Evolutionary conservation across 2,888 invertebrate species (phyloP).

Genomic region (Philaethria dido): DNA sequence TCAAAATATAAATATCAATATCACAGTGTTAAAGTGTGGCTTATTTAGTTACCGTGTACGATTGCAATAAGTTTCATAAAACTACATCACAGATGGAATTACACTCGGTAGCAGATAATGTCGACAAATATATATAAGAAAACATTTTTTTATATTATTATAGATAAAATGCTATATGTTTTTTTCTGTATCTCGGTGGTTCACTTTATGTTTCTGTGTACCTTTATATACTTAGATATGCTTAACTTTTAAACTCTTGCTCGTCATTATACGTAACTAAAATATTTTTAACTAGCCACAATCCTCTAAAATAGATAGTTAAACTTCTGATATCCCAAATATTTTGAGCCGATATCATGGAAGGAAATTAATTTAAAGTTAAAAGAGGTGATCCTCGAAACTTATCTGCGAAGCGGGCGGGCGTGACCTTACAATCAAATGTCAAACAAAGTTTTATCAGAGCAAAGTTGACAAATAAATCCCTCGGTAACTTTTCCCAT

Average conservation of each 20-base stretch:
- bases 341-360: conserved; percentile 34
- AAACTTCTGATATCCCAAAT: conserved; percentile 18
- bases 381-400: conserved; percentile 58
- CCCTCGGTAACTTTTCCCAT: conserved; percentile 74
- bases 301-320: neutral
- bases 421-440: conserved; percentile 79
- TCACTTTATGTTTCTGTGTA: too few relatives aligned
- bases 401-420: conserved; percentile 60
- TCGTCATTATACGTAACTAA: neutral
- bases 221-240: too few relatives aligned
- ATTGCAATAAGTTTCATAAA: neutral
- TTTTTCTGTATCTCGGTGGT: too few relatives aligned
- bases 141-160: too few relatives aligned
- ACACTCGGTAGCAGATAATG: too few relatives aligned
- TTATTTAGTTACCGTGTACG: neutral
- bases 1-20: conserved; percentile 8
- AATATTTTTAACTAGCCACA: neutral
- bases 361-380: conserved; percentile 63
- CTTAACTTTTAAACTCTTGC: too few relatives aligned
- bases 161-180: too few relatives aligned
- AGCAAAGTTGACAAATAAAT: conserved; percentile 81
- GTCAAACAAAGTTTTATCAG: conserved; percentile 81
- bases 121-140: too few relatives aligned
- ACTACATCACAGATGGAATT: too few relatives aligned
- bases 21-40: neutral